Percentiles rank a stretch among this genome's conserved stretches.
Evolutionary conservation across 2,888 invertebrate genomes (phyloP).

Genomic region (Drosophila mayaguana): DNA sequence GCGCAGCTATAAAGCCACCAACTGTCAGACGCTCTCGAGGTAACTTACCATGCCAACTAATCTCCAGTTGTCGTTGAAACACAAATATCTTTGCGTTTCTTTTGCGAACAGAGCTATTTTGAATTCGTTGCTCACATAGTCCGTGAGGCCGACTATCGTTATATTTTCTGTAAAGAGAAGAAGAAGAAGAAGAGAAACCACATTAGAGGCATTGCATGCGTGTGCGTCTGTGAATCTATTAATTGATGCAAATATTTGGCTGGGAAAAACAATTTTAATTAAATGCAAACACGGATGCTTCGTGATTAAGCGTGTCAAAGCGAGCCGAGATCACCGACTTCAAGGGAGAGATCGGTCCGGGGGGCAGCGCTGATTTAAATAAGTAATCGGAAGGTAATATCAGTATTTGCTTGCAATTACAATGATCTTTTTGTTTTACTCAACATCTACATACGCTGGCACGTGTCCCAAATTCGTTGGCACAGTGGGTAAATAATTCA

Average conservation of each 20-base stretch:
- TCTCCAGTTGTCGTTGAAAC: conserved; percentile 90
- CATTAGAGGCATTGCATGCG: conserved; percentile 1
- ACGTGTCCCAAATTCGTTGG: conserved; percentile 23
- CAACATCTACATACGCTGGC: neutral
- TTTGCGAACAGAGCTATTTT: conserved; percentile 87
- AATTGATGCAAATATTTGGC: conserved; percentile 72
- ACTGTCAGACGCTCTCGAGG: neutral
- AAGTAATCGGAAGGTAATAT: conserved; percentile 24
- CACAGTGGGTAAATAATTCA: conserved; percentile 4
- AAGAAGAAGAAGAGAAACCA: conserved; percentile 36
- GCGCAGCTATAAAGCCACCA: neutral
- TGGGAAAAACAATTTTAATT: conserved; percentile 69
- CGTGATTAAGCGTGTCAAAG: conserved; percentile 48
- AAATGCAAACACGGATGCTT: conserved; percentile 60
- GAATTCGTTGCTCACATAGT: conserved; percentile 84
- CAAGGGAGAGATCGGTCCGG: neutral
- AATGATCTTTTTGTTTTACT: neutral
- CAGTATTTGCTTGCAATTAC: conserved; percentile 4
- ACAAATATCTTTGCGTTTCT: conserved; percentile 90
- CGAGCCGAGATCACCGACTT: conserved; percentile 16
- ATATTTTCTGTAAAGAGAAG: conserved; percentile 83
- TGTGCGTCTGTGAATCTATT: conserved; percentile 28
- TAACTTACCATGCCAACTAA: conserved; percentile 89
- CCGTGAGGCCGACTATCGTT: conserved; percentile 85
- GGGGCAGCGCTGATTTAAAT: conserved; percentile 9